phyloP scores from a whole-genome alignment of 2,797 vertebrate genomes.

The Poeciliopsis gracilis region DNA sequence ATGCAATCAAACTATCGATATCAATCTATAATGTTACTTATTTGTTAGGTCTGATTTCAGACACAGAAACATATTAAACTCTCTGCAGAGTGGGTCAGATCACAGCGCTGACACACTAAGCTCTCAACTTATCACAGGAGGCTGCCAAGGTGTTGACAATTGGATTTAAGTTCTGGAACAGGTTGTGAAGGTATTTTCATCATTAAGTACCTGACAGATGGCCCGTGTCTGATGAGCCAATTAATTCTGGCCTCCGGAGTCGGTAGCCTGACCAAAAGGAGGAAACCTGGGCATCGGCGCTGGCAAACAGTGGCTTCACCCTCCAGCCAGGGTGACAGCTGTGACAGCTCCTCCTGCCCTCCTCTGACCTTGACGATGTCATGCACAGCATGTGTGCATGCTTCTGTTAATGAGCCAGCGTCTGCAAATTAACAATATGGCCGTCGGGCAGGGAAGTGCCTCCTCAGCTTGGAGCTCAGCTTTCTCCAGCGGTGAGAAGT shows the following conservation, averaged over 20 bases:
- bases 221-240: slow-evolving; percentile 45
- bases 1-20: too few species aligned
- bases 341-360: slow-evolving; percentile 41
- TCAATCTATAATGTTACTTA: too few species aligned
- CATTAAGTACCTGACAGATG: slow-evolving; percentile 63
- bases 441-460: neutral
- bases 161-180: slow-evolving; percentile 53
- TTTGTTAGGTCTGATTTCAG: slow-evolving; percentile 1
- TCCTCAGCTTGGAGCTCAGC: neutral
- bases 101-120: slow-evolving; percentile 18
- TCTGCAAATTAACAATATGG: slow-evolving; percentile 27
- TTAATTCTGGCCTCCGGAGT: slow-evolving; percentile 50
- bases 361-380: slow-evolving; percentile 44
- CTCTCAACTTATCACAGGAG: slow-evolving; percentile 37
- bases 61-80: neutral
- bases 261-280: slow-evolving; percentile 27
- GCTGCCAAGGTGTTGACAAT: slow-evolving; percentile 42
- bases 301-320: slow-evolving; percentile 29
- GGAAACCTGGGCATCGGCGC: slow-evolving; percentile 6
- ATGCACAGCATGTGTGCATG: slow-evolving; percentile 19
- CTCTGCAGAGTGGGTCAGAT: slow-evolving; percentile 9
- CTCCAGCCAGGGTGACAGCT: slow-evolving; percentile 35
- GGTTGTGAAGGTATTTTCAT: slow-evolving; percentile 55
- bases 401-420: slow-evolving; percentile 41
- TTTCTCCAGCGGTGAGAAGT: slow-evolving; percentile 31